Evolutionary conservation across 2,888 invertebrate species (phyloP).

Genomic region (Heliconius aoede): DNA sequence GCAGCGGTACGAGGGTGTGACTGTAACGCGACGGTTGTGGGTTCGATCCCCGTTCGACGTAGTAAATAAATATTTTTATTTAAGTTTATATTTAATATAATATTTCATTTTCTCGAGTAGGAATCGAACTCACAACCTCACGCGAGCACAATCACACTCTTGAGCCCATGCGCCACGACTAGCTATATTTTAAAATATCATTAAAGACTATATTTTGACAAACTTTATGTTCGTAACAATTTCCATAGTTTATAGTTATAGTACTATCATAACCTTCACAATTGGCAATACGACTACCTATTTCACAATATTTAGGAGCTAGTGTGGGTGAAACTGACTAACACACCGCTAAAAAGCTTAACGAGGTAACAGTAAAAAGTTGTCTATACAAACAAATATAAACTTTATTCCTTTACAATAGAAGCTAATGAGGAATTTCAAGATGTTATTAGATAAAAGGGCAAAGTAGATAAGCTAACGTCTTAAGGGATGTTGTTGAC

Average conservation of each 20-base stretch:
- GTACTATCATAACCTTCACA: conserved; percentile 49
- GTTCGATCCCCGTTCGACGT: too few relatives aligned
- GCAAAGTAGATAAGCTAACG: conserved; percentile 29
- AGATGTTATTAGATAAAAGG: conserved; percentile 37
- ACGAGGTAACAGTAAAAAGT: conserved; percentile 29
- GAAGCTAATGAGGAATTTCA: conserved; percentile 33
- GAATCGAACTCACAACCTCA: too few relatives aligned
- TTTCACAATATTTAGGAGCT: conserved; percentile 45
- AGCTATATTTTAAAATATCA: neutral
- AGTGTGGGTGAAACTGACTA: conserved; percentile 52
- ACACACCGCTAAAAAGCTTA: conserved; percentile 40
- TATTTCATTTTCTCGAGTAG: too few relatives aligned
- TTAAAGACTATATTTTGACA: conserved; percentile 27
- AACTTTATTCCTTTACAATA: conserved; percentile 40
- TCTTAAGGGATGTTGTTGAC: conserved; percentile 41
- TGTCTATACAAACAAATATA: conserved; percentile 31
- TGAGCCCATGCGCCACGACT: too few relatives aligned
- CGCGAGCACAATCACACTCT: too few relatives aligned
- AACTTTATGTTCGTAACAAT: conserved; percentile 26
- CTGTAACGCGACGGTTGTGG: too few relatives aligned
- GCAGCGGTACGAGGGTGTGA: too few relatives aligned
- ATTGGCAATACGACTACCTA: conserved; percentile 51
- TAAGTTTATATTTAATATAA: too few relatives aligned
- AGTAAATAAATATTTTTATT: too few relatives aligned
- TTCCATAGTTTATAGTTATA: conserved; percentile 39